A percentile compares a stretch with the other conserved stretches of the same genome.
Evolutionary conservation across 2,888 invertebrate species (phyloP).

Genomic region (Euclidia mi): DNA sequence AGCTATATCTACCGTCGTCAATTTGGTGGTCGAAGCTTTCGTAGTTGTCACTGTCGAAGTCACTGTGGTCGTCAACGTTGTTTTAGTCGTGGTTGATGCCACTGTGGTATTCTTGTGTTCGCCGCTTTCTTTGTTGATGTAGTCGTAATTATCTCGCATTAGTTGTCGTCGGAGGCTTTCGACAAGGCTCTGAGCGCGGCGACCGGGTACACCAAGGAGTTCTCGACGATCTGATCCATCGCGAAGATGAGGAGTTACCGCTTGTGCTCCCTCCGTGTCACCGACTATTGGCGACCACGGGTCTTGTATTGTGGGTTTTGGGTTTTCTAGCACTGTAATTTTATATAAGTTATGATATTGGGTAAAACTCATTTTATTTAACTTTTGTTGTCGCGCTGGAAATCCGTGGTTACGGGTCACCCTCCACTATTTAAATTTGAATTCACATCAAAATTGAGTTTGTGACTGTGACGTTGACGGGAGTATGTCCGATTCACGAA

Average conservation of each 20-base stretch:
- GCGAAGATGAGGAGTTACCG: not conserved
- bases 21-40: no score
- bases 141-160: slow-evolving; percentile 73
- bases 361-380: no score
- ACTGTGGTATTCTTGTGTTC: not conserved
- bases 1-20: no score
- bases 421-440: no score
- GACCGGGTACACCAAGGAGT: not conserved
- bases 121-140: slow-evolving; percentile 46
- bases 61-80: no score
- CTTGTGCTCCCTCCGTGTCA: slow-evolving; percentile 1
- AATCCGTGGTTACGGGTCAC: no score
- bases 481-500: no score
- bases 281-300: slow-evolving; percentile 13
- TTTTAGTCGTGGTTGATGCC: no score
- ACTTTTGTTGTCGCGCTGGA: no score
- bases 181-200: slow-evolving; percentile 27
- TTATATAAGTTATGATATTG: not conserved
- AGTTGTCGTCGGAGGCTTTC: slow-evolving; percentile 61
- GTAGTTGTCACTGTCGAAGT: no score
- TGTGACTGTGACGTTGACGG: no score
- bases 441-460: no score
- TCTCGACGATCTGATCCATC: not conserved
- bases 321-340: slow-evolving; percentile 1
- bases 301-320: not conserved